Evolutionary conservation across 92 coral and sea anemone genomes (phyloP).

Genomic region (Virgularia gustaviana): DNA sequence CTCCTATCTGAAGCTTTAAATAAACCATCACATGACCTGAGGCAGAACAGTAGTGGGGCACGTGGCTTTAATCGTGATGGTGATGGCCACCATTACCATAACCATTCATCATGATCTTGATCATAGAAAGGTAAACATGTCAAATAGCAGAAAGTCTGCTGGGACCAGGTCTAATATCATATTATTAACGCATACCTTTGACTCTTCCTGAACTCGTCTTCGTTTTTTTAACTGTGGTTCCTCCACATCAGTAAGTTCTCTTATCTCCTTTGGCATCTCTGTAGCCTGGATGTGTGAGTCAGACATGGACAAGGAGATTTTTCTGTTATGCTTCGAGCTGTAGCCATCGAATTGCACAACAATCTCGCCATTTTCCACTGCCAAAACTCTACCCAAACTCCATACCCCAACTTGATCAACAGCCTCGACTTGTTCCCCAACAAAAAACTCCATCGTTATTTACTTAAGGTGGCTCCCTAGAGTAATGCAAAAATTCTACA

Average conservation of each 20-base stretch:
- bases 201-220: slow-evolving; percentile 1
- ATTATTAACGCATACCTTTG: neutral
- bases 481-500: neutral
- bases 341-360: neutral
- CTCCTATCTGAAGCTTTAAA: slow-evolving; percentile 39
- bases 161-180: too few species aligned
- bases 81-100: too few species aligned
- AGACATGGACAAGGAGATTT: neutral
- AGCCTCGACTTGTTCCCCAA: slow-evolving; percentile 14
- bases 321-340: neutral
- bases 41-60: too few species aligned
- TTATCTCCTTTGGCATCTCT: neutral
- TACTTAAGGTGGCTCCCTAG: neutral
- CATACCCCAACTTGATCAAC: slow-evolving; percentile 21
- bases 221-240: neutral
- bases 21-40: neutral
- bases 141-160: too few species aligned
- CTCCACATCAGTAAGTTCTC: neutral
- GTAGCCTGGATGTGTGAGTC: too few species aligned
- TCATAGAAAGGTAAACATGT: too few species aligned
- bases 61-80: too few species aligned
- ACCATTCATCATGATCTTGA: too few species aligned
- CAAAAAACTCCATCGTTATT: slow-evolving; percentile 14
- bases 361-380: slow-evolving; percentile 14
- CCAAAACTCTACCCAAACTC: slow-evolving; percentile 10